These are phyloP conservation scores for Phaedon cochleariae DNA, from an alignment of 2,888 invertebrate genomes.

Conservation along the genomic window DNA sequence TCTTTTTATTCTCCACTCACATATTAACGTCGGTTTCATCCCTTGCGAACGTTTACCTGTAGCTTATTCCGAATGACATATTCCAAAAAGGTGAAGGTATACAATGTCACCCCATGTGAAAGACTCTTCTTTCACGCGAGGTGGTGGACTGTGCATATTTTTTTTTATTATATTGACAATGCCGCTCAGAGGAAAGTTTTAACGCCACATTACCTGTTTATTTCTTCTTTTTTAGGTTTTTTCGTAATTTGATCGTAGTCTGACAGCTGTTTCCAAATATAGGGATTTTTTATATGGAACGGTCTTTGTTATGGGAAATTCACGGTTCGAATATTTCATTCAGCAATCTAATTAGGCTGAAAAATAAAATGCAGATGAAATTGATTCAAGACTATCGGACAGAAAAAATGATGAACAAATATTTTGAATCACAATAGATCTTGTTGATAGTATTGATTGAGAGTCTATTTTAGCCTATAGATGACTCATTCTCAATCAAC, in stretches of 20 bases:
- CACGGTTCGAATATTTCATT: neutral
- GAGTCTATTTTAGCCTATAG: no score
- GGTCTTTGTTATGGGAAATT: neutral
- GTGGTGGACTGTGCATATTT: slow-evolving; percentile 23
- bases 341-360: no score
- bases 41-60: slow-evolving; percentile 20
- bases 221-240: slow-evolving; percentile 17
- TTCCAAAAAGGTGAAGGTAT: slow-evolving; percentile 10
- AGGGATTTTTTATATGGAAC: neutral
- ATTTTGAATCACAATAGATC: no score
- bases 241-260: neutral
- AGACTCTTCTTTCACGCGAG: slow-evolving; percentile 19
- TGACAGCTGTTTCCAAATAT: slow-evolving; percentile 23
- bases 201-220: slow-evolving; percentile 14
- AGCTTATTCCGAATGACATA: slow-evolving; percentile 25
- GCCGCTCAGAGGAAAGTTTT: neutral
- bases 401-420: no score
- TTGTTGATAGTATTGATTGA: no score
- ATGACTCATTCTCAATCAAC: no score
- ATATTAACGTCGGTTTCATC: neutral
- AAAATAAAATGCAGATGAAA: no score
- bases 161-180: slow-evolving; percentile 9
- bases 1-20: neutral
- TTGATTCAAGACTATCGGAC: no score
- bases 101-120: slow-evolving; percentile 15